Conservation (phyloP, 2,888 invertebrate species). For the Congeria kusceri region DNA sequence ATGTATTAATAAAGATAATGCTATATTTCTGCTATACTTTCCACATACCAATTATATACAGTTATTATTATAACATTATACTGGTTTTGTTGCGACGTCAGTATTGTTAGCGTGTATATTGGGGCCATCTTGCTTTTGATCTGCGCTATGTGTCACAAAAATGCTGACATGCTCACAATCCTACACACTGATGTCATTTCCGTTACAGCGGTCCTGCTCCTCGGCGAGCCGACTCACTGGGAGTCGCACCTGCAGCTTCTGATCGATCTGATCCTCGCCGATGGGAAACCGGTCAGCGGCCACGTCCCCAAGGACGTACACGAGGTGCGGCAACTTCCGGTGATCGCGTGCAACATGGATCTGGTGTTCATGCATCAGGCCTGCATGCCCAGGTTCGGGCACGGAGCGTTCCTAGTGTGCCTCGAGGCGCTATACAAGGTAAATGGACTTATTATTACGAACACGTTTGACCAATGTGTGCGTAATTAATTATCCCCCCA, state of each 20-base stretch:
- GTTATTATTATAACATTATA: too few relatives aligned
- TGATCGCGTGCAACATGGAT: conserved; percentile 85
- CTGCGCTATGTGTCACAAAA: too few relatives aligned
- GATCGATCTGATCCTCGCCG: conserved; percentile 84
- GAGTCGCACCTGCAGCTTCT: conserved; percentile 84
- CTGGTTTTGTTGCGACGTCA: too few relatives aligned
- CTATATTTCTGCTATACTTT: too few relatives aligned
- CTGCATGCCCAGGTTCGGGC: conserved; percentile 85
- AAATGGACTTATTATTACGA: conserved; percentile 29
- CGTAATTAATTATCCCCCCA: too few relatives aligned
- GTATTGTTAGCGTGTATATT: too few relatives aligned
- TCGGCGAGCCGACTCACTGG: conserved; percentile 85
- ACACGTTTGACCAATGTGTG: too few relatives aligned
- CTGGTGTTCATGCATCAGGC: conserved; percentile 85
- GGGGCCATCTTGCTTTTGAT: too few relatives aligned
- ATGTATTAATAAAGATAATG: too few relatives aligned
- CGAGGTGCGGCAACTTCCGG: conserved; percentile 79
- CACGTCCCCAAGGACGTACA: conserved; percentile 70
- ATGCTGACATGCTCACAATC: too few relatives aligned
- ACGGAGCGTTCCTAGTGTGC: conserved; percentile 85
- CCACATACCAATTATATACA: too few relatives aligned
- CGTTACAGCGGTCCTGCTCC: conserved; percentile 81
- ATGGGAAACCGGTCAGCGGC: conserved; percentile 81
- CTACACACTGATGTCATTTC: too few relatives aligned
- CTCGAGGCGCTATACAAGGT: conserved; percentile 84